phyloP scores from a whole-genome alignment of 1,140 invertebrate genomes.

The Aplysia californica region DNA sequence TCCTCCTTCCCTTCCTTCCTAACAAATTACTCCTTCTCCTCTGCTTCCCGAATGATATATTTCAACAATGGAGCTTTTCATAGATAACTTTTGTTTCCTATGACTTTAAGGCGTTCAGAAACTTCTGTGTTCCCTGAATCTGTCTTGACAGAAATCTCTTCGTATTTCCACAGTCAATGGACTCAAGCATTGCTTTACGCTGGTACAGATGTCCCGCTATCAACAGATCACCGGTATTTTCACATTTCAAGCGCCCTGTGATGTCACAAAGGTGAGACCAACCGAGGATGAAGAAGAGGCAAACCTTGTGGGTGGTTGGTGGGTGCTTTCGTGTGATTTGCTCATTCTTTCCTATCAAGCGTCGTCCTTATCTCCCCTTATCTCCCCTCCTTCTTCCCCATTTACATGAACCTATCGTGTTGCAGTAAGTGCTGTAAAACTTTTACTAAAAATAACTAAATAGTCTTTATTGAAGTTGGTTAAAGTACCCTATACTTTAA shows the following conservation, averaged over 20 bases:
- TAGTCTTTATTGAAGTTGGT: too few relatives aligned
- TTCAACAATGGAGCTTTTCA: too few relatives aligned
- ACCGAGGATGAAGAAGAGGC: too few relatives aligned
- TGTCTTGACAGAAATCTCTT: too few relatives aligned
- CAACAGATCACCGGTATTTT: conserved; percentile 73
- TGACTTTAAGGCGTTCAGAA: too few relatives aligned
- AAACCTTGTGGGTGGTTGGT: neutral
- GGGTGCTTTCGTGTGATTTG: neutral
- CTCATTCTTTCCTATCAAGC: neutral
- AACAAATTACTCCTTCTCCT: too few relatives aligned
- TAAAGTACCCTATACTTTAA: too few relatives aligned
- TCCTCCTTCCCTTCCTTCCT: too few relatives aligned
- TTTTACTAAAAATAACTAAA: neutral
- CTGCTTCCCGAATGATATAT: too few relatives aligned
- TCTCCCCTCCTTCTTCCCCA: too few relatives aligned
- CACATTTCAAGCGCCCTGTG: conserved; percentile 72
- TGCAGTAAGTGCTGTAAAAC: neutral
- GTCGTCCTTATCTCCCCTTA: neutral
- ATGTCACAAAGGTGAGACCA: conserved; percentile 73
- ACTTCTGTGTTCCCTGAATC: too few relatives aligned
- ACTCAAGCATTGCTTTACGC: conserved; percentile 72
- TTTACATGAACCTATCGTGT: neutral
- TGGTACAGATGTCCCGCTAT: conserved; percentile 74
- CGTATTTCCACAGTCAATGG: conserved; percentile 70
- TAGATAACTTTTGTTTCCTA: too few relatives aligned